Evolutionary conservation across 2,797 vertebrate species (phyloP), one percentile per base, ranked within the genome.

Genomic region (Ceyx erithaca): DNA sequence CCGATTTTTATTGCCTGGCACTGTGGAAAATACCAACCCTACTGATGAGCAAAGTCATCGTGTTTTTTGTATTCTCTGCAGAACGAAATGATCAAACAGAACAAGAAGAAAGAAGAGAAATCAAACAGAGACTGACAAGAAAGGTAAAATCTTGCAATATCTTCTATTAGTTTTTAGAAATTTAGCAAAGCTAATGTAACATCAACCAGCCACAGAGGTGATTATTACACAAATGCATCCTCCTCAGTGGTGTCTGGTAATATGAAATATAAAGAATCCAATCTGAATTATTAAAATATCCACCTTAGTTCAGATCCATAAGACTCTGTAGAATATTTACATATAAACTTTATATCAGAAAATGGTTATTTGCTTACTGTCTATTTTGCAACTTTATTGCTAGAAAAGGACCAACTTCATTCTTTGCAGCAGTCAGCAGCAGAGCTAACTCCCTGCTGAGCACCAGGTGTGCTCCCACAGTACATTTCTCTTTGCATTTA

Each of bases 51-150:
- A 94, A 94, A 78, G 16, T 95, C 9, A 94, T 92, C 86, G 12
- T 66, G 30, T 83, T 57, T 71, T 33, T 26, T 14, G 8, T 94
- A n/a, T 89, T 96, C 87, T 95, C 87, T 2, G 17, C 98, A 99
- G 99, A 99, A 96, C 98, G 99, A 95, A 99, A 99, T 93, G 99
- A 99, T 91, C 99, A 99, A 97, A 98, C 98, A 15, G 99, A 99
- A 68, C 99, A 99, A 93, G 99, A 99, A 79, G 99, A 99, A 96
- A 98, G 99, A 93, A 98, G 99, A 54, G 99, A 99, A 97, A 99
- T 99, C 97, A 99, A 99, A 95, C 99, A 99, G 95, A 97, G 99
- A 82, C 96, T 99, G 85, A 99, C 99, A 59, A 98, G 99, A 97
- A 99, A 99, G 98, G 99, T 99, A 97, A 96, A 80, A 15, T 30